phyloP scores from a whole-genome alignment of 2,797 vertebrate genomes.

The Enteromius viviparus region DNA sequence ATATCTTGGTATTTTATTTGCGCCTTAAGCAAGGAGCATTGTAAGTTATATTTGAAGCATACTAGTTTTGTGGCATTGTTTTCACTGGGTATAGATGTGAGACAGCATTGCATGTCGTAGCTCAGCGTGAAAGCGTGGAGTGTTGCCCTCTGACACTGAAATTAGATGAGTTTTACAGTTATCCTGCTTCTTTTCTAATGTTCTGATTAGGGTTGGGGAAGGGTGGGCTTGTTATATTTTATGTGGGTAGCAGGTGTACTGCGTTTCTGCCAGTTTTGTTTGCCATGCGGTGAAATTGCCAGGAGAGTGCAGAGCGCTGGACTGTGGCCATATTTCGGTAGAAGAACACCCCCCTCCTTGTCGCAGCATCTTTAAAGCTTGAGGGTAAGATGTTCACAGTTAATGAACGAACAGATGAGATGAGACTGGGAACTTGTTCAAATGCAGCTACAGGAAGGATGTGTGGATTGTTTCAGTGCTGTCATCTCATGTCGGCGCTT shows the following conservation, averaged over 20 bases:
- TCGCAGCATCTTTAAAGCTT: slow-evolving; percentile 68
- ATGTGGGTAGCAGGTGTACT: slow-evolving; percentile 77
- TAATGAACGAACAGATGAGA: slow-evolving; percentile 42
- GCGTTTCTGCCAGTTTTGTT: slow-evolving; percentile 75
- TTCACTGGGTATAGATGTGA: not conserved
- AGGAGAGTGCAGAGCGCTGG: slow-evolving; percentile 72
- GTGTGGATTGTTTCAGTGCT: slow-evolving; percentile 14
- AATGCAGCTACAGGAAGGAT: slow-evolving; percentile 30
- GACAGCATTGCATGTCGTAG: not conserved
- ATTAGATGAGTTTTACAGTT: slow-evolving; percentile 26
- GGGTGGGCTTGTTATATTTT: slow-evolving; percentile 30
- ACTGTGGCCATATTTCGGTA: slow-evolving; percentile 72
- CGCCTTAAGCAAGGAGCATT: not conserved
- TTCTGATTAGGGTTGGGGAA: slow-evolving; percentile 25
- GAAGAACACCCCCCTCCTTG: slow-evolving; percentile 67
- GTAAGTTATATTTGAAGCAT: not conserved
- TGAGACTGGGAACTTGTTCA: slow-evolving; percentile 12
- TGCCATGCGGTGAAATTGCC: slow-evolving; percentile 73
- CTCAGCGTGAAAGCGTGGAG: not conserved
- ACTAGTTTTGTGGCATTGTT: not conserved
- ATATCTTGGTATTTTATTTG: not conserved
- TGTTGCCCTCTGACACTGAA: slow-evolving; percentile 19
- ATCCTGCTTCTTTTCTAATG: slow-evolving; percentile 12
- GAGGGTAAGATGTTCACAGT: slow-evolving; percentile 45
- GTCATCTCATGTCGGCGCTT: slow-evolving; percentile 5